These are phyloP conservation scores for Malurus cyaneus DNA, from an alignment of 2,113 vertebrate species.

Conservation along the genomic window DNA sequence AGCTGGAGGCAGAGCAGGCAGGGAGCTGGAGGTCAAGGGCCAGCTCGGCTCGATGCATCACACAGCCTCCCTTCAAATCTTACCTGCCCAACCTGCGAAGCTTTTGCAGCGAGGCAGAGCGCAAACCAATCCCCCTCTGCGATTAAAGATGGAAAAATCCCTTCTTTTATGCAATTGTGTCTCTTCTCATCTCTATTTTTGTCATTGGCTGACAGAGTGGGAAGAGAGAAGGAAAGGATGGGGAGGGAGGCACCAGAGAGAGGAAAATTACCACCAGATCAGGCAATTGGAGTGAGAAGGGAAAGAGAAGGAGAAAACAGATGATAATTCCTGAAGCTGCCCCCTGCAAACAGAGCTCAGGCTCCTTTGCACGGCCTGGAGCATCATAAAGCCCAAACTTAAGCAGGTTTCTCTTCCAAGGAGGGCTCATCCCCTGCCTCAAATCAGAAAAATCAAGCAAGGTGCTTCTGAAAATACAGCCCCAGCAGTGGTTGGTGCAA, in stretches of 20 bases:
- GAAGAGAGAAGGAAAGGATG: neutral
- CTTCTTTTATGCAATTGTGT: neutral
- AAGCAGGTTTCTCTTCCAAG: neutral
- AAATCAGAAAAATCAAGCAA: neutral
- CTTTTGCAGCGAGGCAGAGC: accelerated
- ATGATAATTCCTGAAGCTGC: neutral
- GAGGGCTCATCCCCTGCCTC: neutral
- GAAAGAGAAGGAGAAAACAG: neutral
- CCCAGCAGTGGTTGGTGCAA: accelerated
- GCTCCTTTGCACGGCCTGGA: neutral
- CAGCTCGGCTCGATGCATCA: neutral
- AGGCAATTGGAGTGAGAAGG: neutral
- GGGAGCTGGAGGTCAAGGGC: neutral
- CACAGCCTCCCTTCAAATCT: neutral
- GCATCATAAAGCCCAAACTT: neutral
- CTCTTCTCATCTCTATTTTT: slow-evolving; percentile 28
- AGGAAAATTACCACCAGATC: neutral
- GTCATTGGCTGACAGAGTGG: slow-evolving; percentile 11
- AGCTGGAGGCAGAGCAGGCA: neutral
- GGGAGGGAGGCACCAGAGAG: neutral
- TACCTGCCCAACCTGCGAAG: neutral
- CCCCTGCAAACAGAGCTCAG: neutral
- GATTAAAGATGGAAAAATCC: neutral
- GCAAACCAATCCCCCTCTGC: neutral
- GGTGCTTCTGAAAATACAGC: accelerated